Base-by-base conservation (phyloP, 1,140 invertebrate species). In the Anastrepha ludens region DNA sequence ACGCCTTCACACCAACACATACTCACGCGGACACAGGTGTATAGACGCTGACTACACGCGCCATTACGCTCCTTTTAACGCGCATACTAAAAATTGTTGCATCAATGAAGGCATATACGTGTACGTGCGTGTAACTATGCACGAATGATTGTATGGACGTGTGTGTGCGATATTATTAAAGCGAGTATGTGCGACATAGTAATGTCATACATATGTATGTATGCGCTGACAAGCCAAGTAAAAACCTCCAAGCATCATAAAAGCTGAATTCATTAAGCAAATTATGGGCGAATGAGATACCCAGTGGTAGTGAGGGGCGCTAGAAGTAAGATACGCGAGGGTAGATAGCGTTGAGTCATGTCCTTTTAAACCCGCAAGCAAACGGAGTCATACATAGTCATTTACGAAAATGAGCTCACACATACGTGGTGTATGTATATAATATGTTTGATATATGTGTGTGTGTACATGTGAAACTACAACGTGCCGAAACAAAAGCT, bases 221-320 rank as follows among this genome's bases (percentile, higher is more conserved):
- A 20, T 67, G 64, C 3, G 41, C 67, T 74, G 29, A 13, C 41
- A 74, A 47, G 39, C 41, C 17, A 74, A 74, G 67, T 74, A 29
- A 86, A 62, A 60, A 86, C 11, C 13, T 44, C 29, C 85, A 55
- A 92, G 90, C 91, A 91, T 90, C 89, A 92, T 92, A 92, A 92
- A 92, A 90, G 91, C 90, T 92, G 91, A 92, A 92, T 92, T 92
- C 91, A 92, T 92, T 92, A 90, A 81, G 74, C 50, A 47, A 58
- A 81, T 81, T 55, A 55, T 47, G 44, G 8, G 47, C 74, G 47
- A 55, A 50, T 81, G 50, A n/a, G 74, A 58, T 47, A 20, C 50
- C 47, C 20, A 81, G n/a, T 17, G 74, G 74, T 81, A 81, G 44
- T 13, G 29, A 29, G 13, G 74, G 74, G 74, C 6, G 50, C 20